These are phyloP conservation scores for Hyperopisus bebe DNA, from an alignment of 2,113 vertebrate genomes.

Conservation along the genomic window DNA sequence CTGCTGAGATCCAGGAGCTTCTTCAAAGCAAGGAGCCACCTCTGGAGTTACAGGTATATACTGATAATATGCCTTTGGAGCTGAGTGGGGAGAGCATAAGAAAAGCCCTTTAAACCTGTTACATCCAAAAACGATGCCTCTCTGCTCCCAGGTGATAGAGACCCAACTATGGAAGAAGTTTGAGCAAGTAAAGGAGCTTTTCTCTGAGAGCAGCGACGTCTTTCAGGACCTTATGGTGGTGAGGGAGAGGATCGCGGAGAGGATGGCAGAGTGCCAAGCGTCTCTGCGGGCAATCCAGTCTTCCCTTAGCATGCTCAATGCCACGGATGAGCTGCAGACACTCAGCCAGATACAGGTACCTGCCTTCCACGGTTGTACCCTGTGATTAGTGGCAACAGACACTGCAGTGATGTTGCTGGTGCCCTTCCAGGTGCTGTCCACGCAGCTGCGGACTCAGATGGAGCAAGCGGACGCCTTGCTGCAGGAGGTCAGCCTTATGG, in stretches of 20 bases:
- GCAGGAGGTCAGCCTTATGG: constrained; percentile 67
- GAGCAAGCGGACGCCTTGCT: constrained; percentile 66
- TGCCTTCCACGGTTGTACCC: background rate
- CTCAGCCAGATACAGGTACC: constrained; percentile 51
- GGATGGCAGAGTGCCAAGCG: constrained; percentile 44
- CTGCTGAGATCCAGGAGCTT: constrained; percentile 76
- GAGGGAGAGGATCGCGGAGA: constrained; percentile 53
- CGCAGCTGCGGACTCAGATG: constrained; percentile 73
- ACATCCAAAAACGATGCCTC: background rate
- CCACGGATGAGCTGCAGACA: constrained; percentile 26
- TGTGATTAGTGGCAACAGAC: background rate
- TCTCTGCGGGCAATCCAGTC: constrained; percentile 47
- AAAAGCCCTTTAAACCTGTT: background rate
- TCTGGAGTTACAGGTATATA: constrained; percentile 80
- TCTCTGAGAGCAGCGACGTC: constrained; percentile 55
- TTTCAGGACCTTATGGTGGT: constrained; percentile 59
- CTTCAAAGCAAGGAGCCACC: constrained; percentile 78
- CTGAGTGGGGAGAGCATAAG: background rate
- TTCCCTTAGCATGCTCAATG: constrained; percentile 36
- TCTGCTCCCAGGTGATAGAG: constrained; percentile 54
- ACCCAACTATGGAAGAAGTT: constrained; percentile 60
- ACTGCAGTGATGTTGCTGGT: constrained; percentile 2
- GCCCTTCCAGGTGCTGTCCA: constrained; percentile 65
- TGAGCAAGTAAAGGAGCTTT: constrained; percentile 65
- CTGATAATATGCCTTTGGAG: background rate